Base-by-base conservation (phyloP, 2,113 vertebrate genomes). In the Laticauda colubrina region DNA sequence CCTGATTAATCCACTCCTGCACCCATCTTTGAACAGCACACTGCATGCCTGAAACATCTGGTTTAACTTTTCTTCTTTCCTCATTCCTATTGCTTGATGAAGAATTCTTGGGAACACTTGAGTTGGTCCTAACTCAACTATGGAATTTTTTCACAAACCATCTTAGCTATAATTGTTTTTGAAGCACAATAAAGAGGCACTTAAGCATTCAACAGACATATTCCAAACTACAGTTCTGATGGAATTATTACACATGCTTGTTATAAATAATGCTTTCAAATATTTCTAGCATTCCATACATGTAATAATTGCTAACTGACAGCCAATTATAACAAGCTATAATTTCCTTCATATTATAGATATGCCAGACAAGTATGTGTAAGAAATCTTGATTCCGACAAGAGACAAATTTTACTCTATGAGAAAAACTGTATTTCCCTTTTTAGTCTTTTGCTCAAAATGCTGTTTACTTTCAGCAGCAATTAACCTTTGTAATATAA, bases 391-490 rank as follows among this genome's bases (percentile, higher is more conserved):
- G 51, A 92, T 75, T 89, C 53, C 6, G 1, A 21, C 1, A 11
- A 92, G 56, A 29, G 0, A 39, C 0, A 26, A 29, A 43, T 59
- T 89, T 45, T 56, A 43, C 48, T 86, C 45, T 53, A 92, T 53
- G 39, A 61, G 12, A 45, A 12, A n/a, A 39, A 34, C 29, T 29
- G 93, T 92, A 92, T 51, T 0, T 0, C 8, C 9, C 2, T 75
- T 29, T 51, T 53, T 0, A 0, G 7, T 14, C 34, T 91, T 23
- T 64, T 48, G 61, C 51, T 91, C 64, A 15, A 0, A 0, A 20
- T 88, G 91, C 1, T 90, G 3, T 86, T 90, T 54, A 24, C 48
- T 87, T 89, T 93, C 87, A 51, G 59, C 88, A 92, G 64, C 59
- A 87, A 94, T 9, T 12, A 57, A 55, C 91, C 39, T 91, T 88